Evolutionary conservation across 2,888 invertebrate genomes (phyloP).

Genomic region (Uloborus plumipes): DNA sequence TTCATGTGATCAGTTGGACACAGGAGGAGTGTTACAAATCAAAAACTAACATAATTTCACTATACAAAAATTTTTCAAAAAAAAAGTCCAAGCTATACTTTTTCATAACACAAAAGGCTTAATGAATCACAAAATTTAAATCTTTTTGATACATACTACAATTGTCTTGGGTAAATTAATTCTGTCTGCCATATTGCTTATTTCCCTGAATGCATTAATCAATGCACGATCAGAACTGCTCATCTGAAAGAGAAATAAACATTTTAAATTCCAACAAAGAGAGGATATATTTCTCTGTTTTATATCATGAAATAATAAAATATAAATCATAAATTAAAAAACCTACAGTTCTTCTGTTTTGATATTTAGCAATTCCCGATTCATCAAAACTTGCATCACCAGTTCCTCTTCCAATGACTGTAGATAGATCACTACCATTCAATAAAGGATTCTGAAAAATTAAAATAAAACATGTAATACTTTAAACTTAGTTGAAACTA

Average conservation of each 20-base stretch:
- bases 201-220: conserved; percentile 96
- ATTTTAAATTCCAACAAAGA: no score
- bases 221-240: conserved; percentile 96
- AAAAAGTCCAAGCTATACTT: no score
- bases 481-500: no score
- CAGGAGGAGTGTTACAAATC: no score
- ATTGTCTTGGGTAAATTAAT: conserved; percentile 97
- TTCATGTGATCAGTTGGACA: no score
- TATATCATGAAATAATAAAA: not conserved
- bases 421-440: conserved; percentile 95
- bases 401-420: conserved; percentile 84
- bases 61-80: no score
- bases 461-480: not conserved
- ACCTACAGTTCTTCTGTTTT: conserved; percentile 77
- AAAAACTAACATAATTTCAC: no score
- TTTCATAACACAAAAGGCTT: no score
- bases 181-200: conserved; percentile 97
- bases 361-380: conserved; percentile 80
- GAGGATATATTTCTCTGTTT: no score
- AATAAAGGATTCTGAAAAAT: conserved; percentile 84
- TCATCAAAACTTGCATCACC: conserved; percentile 89
- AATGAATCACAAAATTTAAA: no score
- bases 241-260: conserved; percentile 74
- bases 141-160: conserved; percentile 74
- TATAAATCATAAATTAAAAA: not conserved